These are phyloP conservation scores for Tetragnatha montana DNA, from an alignment of 2,888 invertebrate genomes.

Conservation along the genomic window DNA sequence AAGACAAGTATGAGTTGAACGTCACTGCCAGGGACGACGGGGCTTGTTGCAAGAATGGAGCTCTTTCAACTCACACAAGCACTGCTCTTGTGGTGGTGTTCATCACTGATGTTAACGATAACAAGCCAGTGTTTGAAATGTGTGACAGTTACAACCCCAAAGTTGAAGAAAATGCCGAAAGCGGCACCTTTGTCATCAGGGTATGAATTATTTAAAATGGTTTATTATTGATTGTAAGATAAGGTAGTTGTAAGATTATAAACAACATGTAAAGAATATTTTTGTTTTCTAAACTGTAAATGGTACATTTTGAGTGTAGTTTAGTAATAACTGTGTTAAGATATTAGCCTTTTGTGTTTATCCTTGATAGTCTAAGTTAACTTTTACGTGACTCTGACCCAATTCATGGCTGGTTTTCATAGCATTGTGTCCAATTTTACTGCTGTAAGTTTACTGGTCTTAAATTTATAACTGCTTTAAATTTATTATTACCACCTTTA, in stretches of 20 bases:
- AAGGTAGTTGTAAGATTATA: background rate
- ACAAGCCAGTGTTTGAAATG: slow-evolving; percentile 90
- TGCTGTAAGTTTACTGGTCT: no score
- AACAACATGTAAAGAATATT: background rate
- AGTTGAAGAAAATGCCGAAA: slow-evolving; percentile 86
- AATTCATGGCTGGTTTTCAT: no score
- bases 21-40: slow-evolving; percentile 79
- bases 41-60: slow-evolving; percentile 76
- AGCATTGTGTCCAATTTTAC: no score
- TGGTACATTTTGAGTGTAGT: no score
- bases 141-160: slow-evolving; percentile 88
- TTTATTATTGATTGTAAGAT: background rate
- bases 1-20: slow-evolving; percentile 86
- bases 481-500: no score
- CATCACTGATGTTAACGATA: slow-evolving; percentile 81
- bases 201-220: no score
- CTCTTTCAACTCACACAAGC: slow-evolving; percentile 73
- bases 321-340: no score
- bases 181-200: slow-evolving; percentile 88
- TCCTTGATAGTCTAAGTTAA: no score
- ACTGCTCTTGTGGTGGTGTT: slow-evolving; percentile 75
- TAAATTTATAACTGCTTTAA: no score
- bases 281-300: background rate
- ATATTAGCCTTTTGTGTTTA: no score
- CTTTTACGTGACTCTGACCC: no score